A percentile compares a stretch with the other conserved stretches of the same genome.
Evolutionary conservation across 2,888 invertebrate genomes (phyloP).

Genomic region (Hoplodrina blanda): DNA sequence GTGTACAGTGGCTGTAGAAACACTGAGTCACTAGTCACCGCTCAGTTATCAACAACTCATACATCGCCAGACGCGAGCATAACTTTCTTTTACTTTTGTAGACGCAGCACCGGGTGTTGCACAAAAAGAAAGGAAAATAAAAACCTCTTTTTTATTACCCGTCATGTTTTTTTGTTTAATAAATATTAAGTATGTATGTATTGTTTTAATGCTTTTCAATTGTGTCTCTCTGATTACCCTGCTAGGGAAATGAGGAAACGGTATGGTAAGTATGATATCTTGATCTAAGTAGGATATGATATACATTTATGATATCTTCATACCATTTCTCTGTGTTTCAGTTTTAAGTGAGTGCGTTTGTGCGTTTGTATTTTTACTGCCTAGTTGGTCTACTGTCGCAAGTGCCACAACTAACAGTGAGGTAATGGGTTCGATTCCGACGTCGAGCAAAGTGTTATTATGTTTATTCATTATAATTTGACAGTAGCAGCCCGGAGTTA

Average conservation of each 20-base stretch:
- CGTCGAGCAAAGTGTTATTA: background rate
- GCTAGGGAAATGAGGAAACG: background rate
- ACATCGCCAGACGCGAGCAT: constrained; percentile 66
- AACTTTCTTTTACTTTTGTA: constrained; percentile 80
- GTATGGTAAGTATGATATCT: no score
- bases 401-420: background rate
- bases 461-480: no score
- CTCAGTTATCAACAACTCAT: constrained; percentile 68
- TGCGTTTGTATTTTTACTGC: background rate
- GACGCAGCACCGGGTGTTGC: constrained; percentile 30
- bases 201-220: background rate
- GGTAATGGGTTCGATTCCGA: background rate
- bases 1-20: constrained; percentile 76
- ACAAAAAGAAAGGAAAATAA: constrained; percentile 64
- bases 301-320: background rate
- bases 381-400: no score
- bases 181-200: background rate
- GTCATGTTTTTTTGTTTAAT: constrained; percentile 29
- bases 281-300: no score
- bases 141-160: constrained; percentile 45
- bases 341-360: constrained; percentile 24
- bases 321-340: no score
- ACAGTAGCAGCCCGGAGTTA: no score
- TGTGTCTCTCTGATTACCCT: background rate
- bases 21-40: constrained; percentile 71